Conservation (phyloP, 1,140 invertebrate species). For the Diorhabda carinulata region DNA sequence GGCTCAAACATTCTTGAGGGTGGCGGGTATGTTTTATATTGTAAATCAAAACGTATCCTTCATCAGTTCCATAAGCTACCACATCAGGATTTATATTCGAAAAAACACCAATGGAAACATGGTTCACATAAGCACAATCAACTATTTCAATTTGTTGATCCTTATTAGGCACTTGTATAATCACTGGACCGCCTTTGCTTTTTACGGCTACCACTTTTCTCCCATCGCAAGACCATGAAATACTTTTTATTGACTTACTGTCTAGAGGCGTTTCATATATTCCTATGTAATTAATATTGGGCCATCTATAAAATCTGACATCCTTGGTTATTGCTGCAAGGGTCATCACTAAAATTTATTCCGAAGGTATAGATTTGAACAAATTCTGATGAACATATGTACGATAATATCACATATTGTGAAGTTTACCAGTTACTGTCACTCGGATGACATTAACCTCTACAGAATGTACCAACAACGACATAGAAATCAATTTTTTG, state of each 20-base stretch:
- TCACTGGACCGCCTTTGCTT: conserved; percentile 22
- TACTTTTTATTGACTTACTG: conserved; percentile 23
- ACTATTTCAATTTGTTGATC: conserved; percentile 10
- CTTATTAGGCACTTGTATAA: conserved; percentile 20
- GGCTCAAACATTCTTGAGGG: conserved; percentile 20
- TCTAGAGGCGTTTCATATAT: conserved; percentile 25
- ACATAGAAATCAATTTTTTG: too few species aligned
- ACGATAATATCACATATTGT: too few species aligned
- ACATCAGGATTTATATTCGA: conserved; percentile 25
- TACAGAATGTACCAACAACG: too few species aligned
- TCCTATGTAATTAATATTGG: conserved; percentile 23
- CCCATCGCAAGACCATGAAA: conserved; percentile 37
- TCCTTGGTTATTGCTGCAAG: conserved; percentile 36
- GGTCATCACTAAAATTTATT: conserved; percentile 15
- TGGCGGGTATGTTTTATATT: conserved; percentile 19
- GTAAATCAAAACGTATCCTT: conserved; percentile 27
- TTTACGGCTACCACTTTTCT: conserved; percentile 29
- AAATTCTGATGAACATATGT: too few species aligned
- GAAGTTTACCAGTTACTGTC: too few species aligned
- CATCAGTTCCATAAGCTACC: conserved; percentile 29
- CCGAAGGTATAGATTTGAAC: too few species aligned
- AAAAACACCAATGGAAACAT: conserved; percentile 26
- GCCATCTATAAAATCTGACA: conserved; percentile 39
- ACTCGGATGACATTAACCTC: too few species aligned
- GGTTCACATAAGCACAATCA: conserved; percentile 8